Conservation (phyloP, 1,140 invertebrate genomes). For the Eulimnadia texana region DNA sequence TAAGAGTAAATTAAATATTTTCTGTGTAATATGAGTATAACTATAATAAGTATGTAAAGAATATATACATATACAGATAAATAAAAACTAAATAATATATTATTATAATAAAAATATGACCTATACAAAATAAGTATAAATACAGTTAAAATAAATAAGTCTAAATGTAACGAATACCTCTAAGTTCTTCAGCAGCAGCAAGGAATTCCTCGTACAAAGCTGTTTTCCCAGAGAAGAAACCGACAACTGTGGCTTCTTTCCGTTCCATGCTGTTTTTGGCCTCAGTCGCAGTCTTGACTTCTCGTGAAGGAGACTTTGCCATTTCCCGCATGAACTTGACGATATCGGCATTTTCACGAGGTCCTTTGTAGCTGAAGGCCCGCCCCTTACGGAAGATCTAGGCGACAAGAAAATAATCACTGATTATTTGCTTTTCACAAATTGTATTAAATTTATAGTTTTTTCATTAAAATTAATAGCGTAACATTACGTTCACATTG, state of each 20-base stretch:
- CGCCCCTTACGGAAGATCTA: constrained; percentile 35
- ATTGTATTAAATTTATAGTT: no score
- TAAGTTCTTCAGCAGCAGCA: constrained; percentile 36
- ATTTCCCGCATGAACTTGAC: constrained; percentile 38
- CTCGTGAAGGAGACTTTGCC: constrained; percentile 34
- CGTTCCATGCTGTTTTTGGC: constrained; percentile 32
- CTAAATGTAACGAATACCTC: no score
- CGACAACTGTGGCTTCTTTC: constrained; percentile 37
- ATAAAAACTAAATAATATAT: no score
- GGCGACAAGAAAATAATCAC: background rate
- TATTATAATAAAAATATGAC: no score
- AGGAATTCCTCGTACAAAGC: constrained; percentile 33
- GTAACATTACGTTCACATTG: no score
- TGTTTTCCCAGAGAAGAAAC: constrained; percentile 37
- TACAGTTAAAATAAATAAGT: no score
- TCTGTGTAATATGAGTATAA: no score
- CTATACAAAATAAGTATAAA: no score
- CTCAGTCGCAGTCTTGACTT: constrained; percentile 28
- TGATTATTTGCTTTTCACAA: no score
- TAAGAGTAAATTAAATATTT: background rate
- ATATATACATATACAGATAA: no score
- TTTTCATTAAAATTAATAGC: no score
- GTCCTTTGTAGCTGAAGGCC: constrained; percentile 35
- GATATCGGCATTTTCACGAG: constrained; percentile 32
- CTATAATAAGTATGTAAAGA: no score